Base-by-base conservation (phyloP, 1,140 invertebrate species). In the Bacillus rossius region DNA sequence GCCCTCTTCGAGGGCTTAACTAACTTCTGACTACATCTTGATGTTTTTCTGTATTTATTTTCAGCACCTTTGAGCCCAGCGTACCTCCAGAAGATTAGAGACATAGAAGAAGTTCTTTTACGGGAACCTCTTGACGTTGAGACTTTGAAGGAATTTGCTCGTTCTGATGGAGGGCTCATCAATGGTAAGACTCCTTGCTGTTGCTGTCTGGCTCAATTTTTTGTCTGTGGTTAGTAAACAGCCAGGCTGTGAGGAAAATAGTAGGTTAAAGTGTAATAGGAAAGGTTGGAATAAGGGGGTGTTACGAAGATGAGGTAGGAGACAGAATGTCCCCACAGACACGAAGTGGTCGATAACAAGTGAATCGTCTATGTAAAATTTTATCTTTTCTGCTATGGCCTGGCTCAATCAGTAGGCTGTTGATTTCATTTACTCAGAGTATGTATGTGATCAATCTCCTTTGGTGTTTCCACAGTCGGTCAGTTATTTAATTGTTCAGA, bases 161-260 rank as follows among this genome's bases (percentile, higher is more conserved):
- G 25, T 8, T 43, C 51, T 7, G 61, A 64, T 55, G 61, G 63
- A 42, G 63, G 63, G 26, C 58, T 64, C 43, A 20, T 64, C 19
- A 48, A 38, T 42, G 63, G 63, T 64, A 38, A 49, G 49, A 55
- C 22, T 2, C 13, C n/a, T 25, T 26, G 17, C 5, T 19, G 3
- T 56, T 40, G 26, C 37, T 34, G 47, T 55, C 42, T 8, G 17
- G 3, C 3, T 10, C 5, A 3, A 22, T 3, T 3, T 53, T 4
- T 45, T 53, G 7, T 47, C 22, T 19, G 14, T 13, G 13, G 10
- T n/a, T 55, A 1, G 1, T 17, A 17, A n/a, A 5, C 7, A 13
- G n/a, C 4, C 16, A 17, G 16, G 25, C 4, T 8, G 2, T 29
- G 34, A 54, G 13, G 1, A 3, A 19, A 29, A 54, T 51, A 1